Percentiles rank a stretch among this genome's conserved stretches.
These are phyloP conservation scores for Dicycla oo DNA, from an alignment of 2,888 invertebrate species.

Conservation along the genomic window DNA sequence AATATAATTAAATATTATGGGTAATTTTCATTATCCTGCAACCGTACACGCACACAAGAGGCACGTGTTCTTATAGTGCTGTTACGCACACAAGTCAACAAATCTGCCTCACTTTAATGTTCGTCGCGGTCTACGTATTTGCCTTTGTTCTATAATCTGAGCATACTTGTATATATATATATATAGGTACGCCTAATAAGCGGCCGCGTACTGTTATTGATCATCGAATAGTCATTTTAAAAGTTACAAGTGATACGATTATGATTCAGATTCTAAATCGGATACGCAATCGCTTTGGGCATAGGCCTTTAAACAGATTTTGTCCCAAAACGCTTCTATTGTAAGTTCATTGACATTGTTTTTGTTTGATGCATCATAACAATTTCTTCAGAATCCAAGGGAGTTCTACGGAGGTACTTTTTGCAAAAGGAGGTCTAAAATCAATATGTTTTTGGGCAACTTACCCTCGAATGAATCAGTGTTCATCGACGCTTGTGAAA, in stretches of 20 bases:
- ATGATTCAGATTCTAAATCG: neutral
- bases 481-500: constrained; percentile 71
- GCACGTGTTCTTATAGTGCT: no score
- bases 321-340: neutral
- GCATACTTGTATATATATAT: no score
- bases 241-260: neutral
- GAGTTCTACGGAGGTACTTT: neutral
- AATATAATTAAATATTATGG: no score
- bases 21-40: no score
- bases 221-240: neutral
- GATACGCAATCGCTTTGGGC: neutral
- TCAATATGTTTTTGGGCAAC: neutral
- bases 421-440: neutral
- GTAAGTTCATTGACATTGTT: neutral
- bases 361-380: neutral
- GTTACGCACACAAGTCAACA: no score
- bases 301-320: neutral
- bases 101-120: no score
- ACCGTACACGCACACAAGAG: no score
- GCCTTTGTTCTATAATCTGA: no score
- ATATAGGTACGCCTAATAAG: neutral
- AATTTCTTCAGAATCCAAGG: neutral
- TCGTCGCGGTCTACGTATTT: no score
- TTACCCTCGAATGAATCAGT: constrained; percentile 79
- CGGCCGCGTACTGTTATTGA: neutral